phyloP scores from a whole-genome alignment of 2,113 vertebrate species.

The Amphiprion percula region DNA sequence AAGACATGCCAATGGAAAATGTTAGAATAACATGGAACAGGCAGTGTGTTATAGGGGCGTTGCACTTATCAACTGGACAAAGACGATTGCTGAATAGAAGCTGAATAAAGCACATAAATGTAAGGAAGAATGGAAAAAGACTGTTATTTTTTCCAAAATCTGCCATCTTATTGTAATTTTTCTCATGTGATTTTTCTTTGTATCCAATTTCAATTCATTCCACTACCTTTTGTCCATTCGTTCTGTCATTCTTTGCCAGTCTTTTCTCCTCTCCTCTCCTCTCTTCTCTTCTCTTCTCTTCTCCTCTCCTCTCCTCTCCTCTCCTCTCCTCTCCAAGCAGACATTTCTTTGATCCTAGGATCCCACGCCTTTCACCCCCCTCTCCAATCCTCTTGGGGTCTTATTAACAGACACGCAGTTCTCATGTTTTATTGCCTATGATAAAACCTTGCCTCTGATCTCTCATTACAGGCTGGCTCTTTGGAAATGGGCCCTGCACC shows the following conservation, averaged over 20 bases:
- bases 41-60: conserved; percentile 5
- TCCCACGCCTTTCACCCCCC: conserved; percentile 68
- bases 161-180: conserved; percentile 4
- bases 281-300: conserved; percentile 36
- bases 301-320: conserved; percentile 32
- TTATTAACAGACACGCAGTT: conserved; percentile 83
- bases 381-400: conserved; percentile 77
- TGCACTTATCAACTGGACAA: conserved; percentile 14
- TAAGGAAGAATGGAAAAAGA: conserved; percentile 4
- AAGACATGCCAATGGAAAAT: background rate
- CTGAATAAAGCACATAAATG: conserved; percentile 26
- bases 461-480: conserved; percentile 79
- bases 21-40: conserved; percentile 8
- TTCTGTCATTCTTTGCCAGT: conserved; percentile 37
- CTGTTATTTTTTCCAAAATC: background rate
- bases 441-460: conserved; percentile 83
- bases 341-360: conserved; percentile 76
- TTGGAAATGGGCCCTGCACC: conserved; percentile 77
- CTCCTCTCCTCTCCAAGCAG: conserved; percentile 50
- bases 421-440: conserved; percentile 83
- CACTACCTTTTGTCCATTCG: conserved; percentile 31
- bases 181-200: conserved; percentile 13
- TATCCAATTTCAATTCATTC: conserved; percentile 23
- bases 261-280: conserved; percentile 33
- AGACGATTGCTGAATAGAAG: conserved; percentile 17